phyloP scores from a whole-genome alignment of 2,113 vertebrate genomes.

The Probosciger aterrimus region DNA sequence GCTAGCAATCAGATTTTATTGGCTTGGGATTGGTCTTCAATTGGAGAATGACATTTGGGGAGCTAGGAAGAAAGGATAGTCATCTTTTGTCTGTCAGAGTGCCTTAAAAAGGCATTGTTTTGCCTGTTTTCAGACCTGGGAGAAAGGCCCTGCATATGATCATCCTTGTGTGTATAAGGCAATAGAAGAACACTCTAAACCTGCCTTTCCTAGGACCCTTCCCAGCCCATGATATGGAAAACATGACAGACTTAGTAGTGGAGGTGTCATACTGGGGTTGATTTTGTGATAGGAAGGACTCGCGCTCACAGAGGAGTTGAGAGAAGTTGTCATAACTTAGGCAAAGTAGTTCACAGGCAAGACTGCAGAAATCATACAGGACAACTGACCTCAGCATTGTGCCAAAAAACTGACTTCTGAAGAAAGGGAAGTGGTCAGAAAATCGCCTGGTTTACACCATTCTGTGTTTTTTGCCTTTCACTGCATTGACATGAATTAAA shows the following conservation, averaged over 20 bases:
- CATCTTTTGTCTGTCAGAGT: background rate
- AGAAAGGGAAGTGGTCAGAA: background rate
- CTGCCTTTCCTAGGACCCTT: background rate
- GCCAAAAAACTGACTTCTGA: background rate
- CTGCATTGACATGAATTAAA: background rate
- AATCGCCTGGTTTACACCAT: background rate
- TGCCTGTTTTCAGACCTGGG: background rate
- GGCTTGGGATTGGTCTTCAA: background rate
- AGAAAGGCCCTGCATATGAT: background rate
- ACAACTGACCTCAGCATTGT: background rate
- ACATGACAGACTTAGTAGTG: background rate
- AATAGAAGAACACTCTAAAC: background rate
- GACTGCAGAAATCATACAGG: background rate
- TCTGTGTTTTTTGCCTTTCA: background rate
- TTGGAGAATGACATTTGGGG: background rate
- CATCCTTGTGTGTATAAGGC: background rate
- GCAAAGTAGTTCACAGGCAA: background rate
- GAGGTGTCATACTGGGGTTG: background rate
- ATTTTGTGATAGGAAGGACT: background rate
- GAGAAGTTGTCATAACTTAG: background rate
- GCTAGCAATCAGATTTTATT: slow-evolving; percentile 18
- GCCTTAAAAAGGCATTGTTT: background rate
- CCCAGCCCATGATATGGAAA: background rate
- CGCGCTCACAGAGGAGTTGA: background rate
- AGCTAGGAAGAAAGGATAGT: background rate